Evolutionary conservation across 2,113 vertebrate species (phyloP).

Genomic region (Thalassarche chlororhynchos): DNA sequence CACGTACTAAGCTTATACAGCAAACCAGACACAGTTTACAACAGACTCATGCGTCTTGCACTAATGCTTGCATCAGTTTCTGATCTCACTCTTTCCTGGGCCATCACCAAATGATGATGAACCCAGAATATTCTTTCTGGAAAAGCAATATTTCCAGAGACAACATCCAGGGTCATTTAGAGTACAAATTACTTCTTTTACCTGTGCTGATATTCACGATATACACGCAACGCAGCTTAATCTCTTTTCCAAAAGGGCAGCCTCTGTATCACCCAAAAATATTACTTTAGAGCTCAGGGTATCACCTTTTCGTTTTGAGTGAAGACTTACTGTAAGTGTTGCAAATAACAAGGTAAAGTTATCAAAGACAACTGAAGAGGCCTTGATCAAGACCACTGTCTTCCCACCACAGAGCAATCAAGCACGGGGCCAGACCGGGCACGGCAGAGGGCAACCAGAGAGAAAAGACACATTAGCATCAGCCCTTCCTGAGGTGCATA

Average conservation of each 20-base stretch:
- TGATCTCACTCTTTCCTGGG: neutral
- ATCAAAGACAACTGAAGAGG: neutral
- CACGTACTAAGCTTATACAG: neutral
- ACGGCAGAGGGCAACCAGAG: neutral
- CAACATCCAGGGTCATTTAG: neutral
- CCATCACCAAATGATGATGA: neutral
- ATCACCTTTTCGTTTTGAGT: neutral
- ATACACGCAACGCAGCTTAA: neutral
- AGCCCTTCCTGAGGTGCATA: neutral
- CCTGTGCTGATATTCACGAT: neutral
- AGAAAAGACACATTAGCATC: neutral
- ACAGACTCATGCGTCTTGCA: rapidly evolving
- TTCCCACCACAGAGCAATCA: neutral
- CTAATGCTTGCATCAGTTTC: neutral
- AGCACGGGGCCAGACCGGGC: neutral
- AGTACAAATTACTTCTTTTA: neutral
- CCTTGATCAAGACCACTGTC: neutral
- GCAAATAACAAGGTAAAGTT: neutral
- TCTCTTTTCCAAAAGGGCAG: neutral
- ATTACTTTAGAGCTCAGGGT: neutral
- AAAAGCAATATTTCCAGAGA: neutral
- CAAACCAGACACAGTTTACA: neutral
- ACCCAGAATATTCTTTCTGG: neutral
- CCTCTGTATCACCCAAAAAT: neutral
- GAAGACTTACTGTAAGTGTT: neutral